Evolutionary conservation across 2,113 vertebrate genomes (phyloP).

Genomic region (Chroicocephalus ridibundus): DNA sequence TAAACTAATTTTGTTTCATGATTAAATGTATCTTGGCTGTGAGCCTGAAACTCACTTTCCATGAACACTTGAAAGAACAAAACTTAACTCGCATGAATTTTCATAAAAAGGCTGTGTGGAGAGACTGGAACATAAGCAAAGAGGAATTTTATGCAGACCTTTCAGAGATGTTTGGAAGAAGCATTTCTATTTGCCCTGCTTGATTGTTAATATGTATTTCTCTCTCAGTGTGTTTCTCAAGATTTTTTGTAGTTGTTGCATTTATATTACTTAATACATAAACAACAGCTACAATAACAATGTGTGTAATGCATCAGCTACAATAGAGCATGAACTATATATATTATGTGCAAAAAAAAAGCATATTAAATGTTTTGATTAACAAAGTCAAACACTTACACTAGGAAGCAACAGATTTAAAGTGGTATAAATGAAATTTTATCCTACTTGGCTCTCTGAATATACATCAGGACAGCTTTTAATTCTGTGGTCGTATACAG

Average conservation of each 20-base stretch:
- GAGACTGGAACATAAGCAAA: constrained; percentile 28
- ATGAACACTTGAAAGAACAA: constrained; percentile 45
- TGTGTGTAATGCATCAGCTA: not conserved
- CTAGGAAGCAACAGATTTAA: not conserved
- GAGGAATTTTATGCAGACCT: constrained; percentile 18
- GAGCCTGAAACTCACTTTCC: constrained; percentile 54
- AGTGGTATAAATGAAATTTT: not conserved
- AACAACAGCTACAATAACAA: constrained; percentile 11
- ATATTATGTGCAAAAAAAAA: not conserved
- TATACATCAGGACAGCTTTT: not conserved
- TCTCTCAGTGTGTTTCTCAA: not conserved
- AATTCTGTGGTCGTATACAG: not conserved
- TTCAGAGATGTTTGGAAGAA: not conserved
- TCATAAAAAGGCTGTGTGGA: constrained; percentile 28
- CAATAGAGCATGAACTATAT: constrained; percentile 14
- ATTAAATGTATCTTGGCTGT: constrained; percentile 49
- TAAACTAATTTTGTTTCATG: constrained; percentile 53
- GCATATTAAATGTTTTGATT: not conserved
- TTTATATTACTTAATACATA: constrained; percentile 37
- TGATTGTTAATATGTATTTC: constrained; percentile 27
- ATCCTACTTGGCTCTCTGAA: not conserved
- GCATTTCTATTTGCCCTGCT: constrained; percentile 6
- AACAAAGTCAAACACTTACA: not conserved
- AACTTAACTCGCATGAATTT: constrained; percentile 51
- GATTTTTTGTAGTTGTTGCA: constrained; percentile 18